Base-by-base conservation (phyloP, 2,888 invertebrate species). In the Tetragonula carbonaria region DNA sequence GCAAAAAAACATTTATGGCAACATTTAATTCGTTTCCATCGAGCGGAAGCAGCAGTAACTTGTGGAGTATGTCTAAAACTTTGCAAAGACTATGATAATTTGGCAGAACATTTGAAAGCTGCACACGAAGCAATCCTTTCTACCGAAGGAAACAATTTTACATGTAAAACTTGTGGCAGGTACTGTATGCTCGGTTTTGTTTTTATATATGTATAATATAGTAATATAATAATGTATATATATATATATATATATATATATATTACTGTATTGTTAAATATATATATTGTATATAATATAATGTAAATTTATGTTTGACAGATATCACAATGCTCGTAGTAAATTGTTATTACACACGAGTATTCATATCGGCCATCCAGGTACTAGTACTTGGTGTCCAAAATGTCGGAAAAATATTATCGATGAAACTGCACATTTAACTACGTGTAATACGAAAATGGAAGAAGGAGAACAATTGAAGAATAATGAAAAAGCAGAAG, bases 1-100 rank as follows among this genome's bases (percentile, higher is more conserved):
- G 96, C 96, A 0, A 96, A 96, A 86, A 96, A 96, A 86, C 96
- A 96, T 87, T 92, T 96, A 0, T 96, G 96, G 96, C 96, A 96
- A 89, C 96, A 96, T 91, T 93, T 96, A 74, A 95, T 95, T 62
- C 94, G 96, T 13, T 96, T 96, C 88, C 96, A 96, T 91, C 95
- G 95, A 73, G 92, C 94, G 16, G 95, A 95, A 59, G 96, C 96
- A 0, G 96, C 96, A 0, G 96, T 96, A 0, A 95, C 96, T 2
- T 96, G 96, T 83, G 96, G 96, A 0, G 96, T 96, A 62, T 96
- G 96, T 85, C 90, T 96, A 59, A 95, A 96, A 90, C 95, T 96
- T 0, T 96, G 96, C 90, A 92, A 94, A 5, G 95, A 93, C 62
- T 96, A 96, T 86, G 93, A 94, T 28, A 93, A 95, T 65, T 92